Percentiles rank a stretch among this genome's conserved stretches.
These are phyloP conservation scores for Bombylius major DNA, from an alignment of 2,888 invertebrate genomes.

Conservation along the genomic window DNA sequence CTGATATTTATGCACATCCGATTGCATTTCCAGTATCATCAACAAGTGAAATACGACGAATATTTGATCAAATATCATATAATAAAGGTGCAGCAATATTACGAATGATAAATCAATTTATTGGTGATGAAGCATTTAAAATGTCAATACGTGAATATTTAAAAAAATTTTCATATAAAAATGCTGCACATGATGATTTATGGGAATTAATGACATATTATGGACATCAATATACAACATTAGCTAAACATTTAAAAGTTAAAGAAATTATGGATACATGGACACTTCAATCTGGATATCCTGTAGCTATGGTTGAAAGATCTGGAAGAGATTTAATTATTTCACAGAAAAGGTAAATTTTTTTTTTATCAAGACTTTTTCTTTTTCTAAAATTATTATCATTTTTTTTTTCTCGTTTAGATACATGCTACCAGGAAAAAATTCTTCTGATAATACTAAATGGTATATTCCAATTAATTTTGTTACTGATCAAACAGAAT, in stretches of 20 bases:
- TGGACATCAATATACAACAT: slow-evolving; percentile 35
- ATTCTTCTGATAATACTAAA: slow-evolving; percentile 25
- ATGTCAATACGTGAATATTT: slow-evolving; percentile 42
- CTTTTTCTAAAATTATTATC: neutral
- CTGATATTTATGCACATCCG: slow-evolving; percentile 49
- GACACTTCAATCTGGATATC: slow-evolving; percentile 56
- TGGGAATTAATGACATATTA: slow-evolving; percentile 50
- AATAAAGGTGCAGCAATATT: slow-evolving; percentile 59
- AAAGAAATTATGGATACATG: slow-evolving; percentile 54
- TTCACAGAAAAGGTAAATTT: slow-evolving; percentile 25
- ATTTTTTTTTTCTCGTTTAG: slow-evolving; percentile 3
- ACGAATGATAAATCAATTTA: slow-evolving; percentile 57
- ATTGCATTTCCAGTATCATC: slow-evolving; percentile 49
- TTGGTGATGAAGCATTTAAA: slow-evolving; percentile 49
- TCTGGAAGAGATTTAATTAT: slow-evolving; percentile 29
- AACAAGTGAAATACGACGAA: slow-evolving; percentile 48
- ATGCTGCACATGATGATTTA: slow-evolving; percentile 51
- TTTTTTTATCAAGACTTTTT: neutral
- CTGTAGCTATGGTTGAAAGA: slow-evolving; percentile 44
- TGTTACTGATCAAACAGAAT: slow-evolving; percentile 27
- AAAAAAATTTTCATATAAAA: slow-evolving; percentile 41
- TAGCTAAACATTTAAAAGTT: slow-evolving; percentile 37
- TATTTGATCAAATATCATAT: slow-evolving; percentile 62
- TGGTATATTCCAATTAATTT: slow-evolving; percentile 34
- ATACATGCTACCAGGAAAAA: slow-evolving; percentile 28